A percentile compares a stretch with the other conserved stretches of the same genome.
phyloP scores from a whole-genome alignment of 1,140 invertebrate genomes.

The Antheraea mylitta region DNA sequence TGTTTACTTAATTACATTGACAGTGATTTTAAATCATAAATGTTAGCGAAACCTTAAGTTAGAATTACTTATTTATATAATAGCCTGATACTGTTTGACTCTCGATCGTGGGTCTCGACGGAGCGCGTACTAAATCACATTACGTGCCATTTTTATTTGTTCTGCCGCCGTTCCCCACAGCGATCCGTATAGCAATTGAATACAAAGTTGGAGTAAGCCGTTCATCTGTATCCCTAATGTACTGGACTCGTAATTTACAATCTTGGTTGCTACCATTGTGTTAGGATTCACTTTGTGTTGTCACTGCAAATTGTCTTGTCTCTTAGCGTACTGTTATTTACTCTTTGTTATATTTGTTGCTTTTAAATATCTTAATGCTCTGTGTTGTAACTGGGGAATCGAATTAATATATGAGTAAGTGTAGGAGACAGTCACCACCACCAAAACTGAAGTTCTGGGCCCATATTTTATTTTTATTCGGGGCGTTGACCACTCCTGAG shows the following conservation, averaged over 20 bases:
- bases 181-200: slow-evolving; percentile 23
- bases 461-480: too few relatives aligned
- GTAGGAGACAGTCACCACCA: too few relatives aligned
- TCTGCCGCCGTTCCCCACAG: slow-evolving; percentile 22
- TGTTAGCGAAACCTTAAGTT: too few relatives aligned
- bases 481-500: too few relatives aligned
- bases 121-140: slow-evolving; percentile 26
- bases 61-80: too few relatives aligned
- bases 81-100: slow-evolving; percentile 14
- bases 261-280: neutral
- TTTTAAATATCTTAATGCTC: neutral
- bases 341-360: neutral
- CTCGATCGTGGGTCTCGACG: slow-evolving; percentile 25
- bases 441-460: too few relatives aligned
- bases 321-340: neutral
- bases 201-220: slow-evolving; percentile 21
- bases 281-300: slow-evolving; percentile 2
- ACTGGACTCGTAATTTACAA: neutral
- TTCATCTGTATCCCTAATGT: neutral
- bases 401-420: neutral
- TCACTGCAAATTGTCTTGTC: neutral
- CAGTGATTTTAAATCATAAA: too few relatives aligned
- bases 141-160: slow-evolving; percentile 32
- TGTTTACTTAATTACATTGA: too few relatives aligned
- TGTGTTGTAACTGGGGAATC: neutral